Evolutionary conservation across 2,113 vertebrate genomes (phyloP).

Genomic region (Pseudorhombus dupliciocellatus): DNA sequence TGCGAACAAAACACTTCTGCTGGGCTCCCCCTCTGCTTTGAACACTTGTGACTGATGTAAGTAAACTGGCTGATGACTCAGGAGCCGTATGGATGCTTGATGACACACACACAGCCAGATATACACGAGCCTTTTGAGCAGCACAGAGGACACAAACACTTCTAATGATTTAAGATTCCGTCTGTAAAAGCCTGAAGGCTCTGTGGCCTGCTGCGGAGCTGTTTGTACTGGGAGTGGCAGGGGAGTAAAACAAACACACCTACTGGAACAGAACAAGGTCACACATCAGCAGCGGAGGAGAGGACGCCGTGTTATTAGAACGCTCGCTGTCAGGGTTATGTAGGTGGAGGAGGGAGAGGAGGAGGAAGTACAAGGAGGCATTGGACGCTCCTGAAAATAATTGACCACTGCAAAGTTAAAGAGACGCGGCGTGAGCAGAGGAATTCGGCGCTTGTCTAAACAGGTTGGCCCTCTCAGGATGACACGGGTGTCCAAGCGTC

Average conservation of each 20-base stretch:
- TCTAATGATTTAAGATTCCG: neutral
- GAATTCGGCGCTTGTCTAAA: constrained; percentile 27
- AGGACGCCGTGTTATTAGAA: neutral
- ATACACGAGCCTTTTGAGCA: neutral
- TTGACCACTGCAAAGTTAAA: neutral
- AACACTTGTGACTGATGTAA: constrained; percentile 66
- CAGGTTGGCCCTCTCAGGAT: constrained; percentile 20
- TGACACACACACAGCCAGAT: constrained; percentile 11
- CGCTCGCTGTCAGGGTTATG: constrained; percentile 28
- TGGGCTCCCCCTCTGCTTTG: constrained; percentile 22
- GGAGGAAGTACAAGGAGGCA: neutral
- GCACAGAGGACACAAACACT: neutral
- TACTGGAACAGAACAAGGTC: constrained; percentile 46
- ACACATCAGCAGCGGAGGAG: constrained; percentile 46
- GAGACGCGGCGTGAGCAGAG: neutral
- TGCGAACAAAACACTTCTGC: constrained; percentile 31
- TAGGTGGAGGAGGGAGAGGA: neutral
- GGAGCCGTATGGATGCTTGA: constrained; percentile 20
- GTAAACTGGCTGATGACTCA: constrained; percentile 55
- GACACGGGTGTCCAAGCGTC: constrained; percentile 16
- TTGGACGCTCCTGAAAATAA: constrained; percentile 14
- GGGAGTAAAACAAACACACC: constrained; percentile 70
- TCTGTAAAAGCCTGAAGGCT: constrained; percentile 3
- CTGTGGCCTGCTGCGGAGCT: constrained; percentile 26
- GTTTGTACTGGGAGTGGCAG: constrained; percentile 68